Evolutionary conservation across 53 echinoderm and acorn worm genomes (phyloP), one percentile per base, ranked within the genome.

Genomic region (Paelopatides confundens): DNA sequence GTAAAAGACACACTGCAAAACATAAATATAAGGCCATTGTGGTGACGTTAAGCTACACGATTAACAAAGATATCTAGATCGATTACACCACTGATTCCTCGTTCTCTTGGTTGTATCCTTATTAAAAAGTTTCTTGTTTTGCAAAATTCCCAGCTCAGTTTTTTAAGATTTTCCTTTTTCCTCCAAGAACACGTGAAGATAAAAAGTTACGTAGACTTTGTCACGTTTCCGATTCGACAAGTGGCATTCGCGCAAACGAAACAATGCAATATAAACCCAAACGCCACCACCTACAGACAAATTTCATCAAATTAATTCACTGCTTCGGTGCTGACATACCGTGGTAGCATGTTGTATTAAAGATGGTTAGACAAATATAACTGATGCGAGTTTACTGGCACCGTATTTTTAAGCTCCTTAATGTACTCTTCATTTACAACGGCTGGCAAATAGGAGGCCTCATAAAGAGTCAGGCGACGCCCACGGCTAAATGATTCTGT

Each of bases 11-110:
- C 43, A 23, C 74, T 26, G 74, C 39, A 74, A 74, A 26, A 74
- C 74, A 74, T 40, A 74, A 43, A 35, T 39, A 74, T 74, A 74
- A 74, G 74, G 74, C 74, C 74, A 74, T 74, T 74, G 24, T 74
- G 74, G 74, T 74, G 74, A 74, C 24, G 7, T 58, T 23, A 58
- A 58, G n/a, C 58, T 58, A 58, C 58, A 58, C 18, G 58, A n/a
- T 58, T 18, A 58, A 12, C 24, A 74, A 40, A 35, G 43, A 74
- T n/a, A 74, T 26, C 8, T 30, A 36, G 31, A 0, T 11, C 17
- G 68, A 68, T 68, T 35, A 68, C 8, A 21, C 31, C 6, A 68
- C 33, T 36, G 33, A 33, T 31, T 46, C 28, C 35, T 37, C 74
- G 31, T 40, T 21, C 21, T 74, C n/a, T 69, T 35, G 43, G 10